phyloP scores from a whole-genome alignment of 2,797 vertebrate genomes.

The Xiphorhynchus erythropygius region DNA sequence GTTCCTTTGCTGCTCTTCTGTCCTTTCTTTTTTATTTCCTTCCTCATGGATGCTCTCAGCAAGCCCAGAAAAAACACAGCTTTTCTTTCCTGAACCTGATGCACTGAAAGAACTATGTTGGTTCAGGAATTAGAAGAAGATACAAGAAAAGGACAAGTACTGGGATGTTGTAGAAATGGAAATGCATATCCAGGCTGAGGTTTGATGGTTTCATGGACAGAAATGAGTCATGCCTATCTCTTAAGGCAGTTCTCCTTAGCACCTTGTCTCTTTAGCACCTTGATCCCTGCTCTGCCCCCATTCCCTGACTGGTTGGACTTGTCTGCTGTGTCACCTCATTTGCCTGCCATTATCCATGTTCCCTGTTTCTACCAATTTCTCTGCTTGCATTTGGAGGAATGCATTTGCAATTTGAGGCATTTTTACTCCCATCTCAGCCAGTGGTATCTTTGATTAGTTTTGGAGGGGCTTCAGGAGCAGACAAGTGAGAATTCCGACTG shows the following conservation, averaged over 20 bases:
- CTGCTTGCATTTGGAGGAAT: not conserved
- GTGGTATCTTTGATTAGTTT: not conserved
- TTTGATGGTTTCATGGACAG: not conserved
- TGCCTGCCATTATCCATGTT: rapidly evolving
- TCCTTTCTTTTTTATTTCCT: not conserved
- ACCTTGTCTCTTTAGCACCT: not conserved
- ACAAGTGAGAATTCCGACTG: not conserved
- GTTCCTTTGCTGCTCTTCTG: not conserved
- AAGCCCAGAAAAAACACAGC: not conserved
- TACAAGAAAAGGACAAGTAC: not conserved
- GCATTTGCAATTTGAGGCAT: not conserved
- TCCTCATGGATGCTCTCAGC: not conserved
- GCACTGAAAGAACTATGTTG: rapidly evolving
- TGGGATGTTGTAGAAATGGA: not conserved
- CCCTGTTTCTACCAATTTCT: not conserved
- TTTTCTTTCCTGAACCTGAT: not conserved
- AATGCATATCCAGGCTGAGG: not conserved
- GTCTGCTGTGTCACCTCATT: rapidly evolving
- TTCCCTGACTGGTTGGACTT: not conserved
- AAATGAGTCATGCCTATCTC: not conserved
- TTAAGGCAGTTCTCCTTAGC: not conserved
- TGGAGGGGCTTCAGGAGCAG: not conserved
- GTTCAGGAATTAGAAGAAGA: not conserved
- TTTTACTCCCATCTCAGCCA: not conserved
- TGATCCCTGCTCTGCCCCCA: not conserved